Percentiles rank a stretch among this genome's conserved stretches.
These are phyloP conservation scores for Malurus alboscapulatus DNA, from an alignment of 2,113 vertebrate genomes.

Conservation along the genomic window DNA sequence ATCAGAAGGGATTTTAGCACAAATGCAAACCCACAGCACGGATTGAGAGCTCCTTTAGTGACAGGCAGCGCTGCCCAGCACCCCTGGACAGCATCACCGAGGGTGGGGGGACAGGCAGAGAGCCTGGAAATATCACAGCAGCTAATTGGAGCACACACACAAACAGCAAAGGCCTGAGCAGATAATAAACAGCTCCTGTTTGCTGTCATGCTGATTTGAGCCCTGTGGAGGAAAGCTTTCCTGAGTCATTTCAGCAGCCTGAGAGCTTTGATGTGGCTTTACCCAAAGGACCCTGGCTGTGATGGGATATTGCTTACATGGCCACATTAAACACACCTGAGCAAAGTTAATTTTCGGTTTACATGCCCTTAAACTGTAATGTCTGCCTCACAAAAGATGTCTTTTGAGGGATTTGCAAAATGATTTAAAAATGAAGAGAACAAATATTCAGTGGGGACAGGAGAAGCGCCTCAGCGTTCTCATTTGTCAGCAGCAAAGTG, in stretches of 20 bases:
- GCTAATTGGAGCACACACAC: background rate
- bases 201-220: background rate
- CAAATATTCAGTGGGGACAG: background rate
- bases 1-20: background rate
- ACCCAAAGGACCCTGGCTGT: background rate
- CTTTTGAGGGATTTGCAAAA: background rate
- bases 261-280: background rate
- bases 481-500: background rate
- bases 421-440: background rate
- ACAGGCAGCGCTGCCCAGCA: background rate
- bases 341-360: background rate
- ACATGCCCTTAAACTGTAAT: rapidly evolving
- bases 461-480: background rate
- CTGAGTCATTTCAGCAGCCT: background rate
- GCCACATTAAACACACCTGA: background rate
- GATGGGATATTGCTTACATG: background rate
- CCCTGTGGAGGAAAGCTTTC: background rate
- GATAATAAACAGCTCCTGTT: background rate
- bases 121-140: background rate
- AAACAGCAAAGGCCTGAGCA: background rate
- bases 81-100: rapidly evolving
- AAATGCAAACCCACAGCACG: background rate
- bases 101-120: background rate
- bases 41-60: background rate
- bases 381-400: background rate